phyloP scores from a whole-genome alignment of 2,113 vertebrate species.

The Dasyurus viverrinus region DNA sequence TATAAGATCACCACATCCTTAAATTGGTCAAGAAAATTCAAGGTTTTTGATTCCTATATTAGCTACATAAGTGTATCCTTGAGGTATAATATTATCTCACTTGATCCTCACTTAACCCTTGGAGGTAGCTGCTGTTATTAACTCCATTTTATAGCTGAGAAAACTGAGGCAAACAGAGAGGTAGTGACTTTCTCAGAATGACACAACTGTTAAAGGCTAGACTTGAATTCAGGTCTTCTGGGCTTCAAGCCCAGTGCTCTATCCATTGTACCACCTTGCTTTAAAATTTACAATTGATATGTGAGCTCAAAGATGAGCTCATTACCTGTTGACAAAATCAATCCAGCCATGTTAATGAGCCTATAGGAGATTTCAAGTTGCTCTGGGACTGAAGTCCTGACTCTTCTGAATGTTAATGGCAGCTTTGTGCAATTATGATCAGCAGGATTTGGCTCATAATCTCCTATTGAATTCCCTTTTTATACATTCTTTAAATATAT shows the following conservation, averaged over 20 bases:
- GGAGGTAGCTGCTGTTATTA: not conserved
- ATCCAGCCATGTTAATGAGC: not conserved
- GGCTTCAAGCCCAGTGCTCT: no score
- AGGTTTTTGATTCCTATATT: not conserved
- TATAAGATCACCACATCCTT: not conserved
- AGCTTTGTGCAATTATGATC: not conserved
- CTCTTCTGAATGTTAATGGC: not conserved
- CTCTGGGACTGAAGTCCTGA: constrained; percentile 25
- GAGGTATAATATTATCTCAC: not conserved
- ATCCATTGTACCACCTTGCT: not conserved
- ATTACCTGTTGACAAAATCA: not conserved
- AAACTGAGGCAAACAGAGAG: not conserved
- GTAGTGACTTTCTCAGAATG: not conserved
- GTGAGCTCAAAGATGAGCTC: not conserved
- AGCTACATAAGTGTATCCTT: not conserved
- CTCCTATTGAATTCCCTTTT: constrained; percentile 33
- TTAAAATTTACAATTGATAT: not conserved
- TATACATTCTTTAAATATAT: not conserved
- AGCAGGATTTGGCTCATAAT: not conserved
- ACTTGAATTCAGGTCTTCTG: no score
- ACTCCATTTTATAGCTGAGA: not conserved
- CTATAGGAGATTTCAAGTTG: not conserved
- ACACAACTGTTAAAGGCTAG: not conserved
- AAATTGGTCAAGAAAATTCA: not conserved
- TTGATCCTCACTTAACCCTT: not conserved